Evolutionary conservation across 2,113 vertebrate genomes (phyloP).

Genomic region (Oenanthe melanoleuca): DNA sequence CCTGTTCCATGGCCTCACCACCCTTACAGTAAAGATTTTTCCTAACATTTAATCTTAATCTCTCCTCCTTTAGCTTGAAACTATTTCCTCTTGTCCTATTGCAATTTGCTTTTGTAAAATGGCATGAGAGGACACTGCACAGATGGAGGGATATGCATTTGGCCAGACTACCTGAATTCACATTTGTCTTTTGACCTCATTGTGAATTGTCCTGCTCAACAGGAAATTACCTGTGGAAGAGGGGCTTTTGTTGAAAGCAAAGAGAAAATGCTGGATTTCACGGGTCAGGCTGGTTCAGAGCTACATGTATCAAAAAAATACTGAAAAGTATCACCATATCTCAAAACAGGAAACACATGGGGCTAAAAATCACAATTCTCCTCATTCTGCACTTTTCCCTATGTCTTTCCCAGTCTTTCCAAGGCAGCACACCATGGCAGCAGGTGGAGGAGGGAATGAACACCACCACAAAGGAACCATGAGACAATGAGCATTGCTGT

Average conservation of each 20-base stretch:
- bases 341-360: background rate
- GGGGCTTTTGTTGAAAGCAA: background rate
- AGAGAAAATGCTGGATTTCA: background rate
- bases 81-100: background rate
- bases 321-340: background rate
- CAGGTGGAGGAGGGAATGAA: background rate
- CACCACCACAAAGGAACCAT: background rate
- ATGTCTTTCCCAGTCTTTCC: background rate
- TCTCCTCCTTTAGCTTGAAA: background rate
- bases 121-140: background rate
- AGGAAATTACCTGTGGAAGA: background rate
- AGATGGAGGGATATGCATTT: background rate
- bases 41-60: background rate
- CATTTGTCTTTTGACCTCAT: background rate
- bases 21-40: background rate
- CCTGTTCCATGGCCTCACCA: background rate
- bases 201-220: background rate
- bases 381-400: background rate
- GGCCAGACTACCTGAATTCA: background rate
- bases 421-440: background rate
- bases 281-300: background rate
- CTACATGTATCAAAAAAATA: background rate
- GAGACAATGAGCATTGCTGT: rapidly evolving
- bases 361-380: background rate
- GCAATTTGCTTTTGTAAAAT: background rate